phyloP scores from a whole-genome alignment of 2,797 vertebrate species.

The Gobio occitaniae region DNA sequence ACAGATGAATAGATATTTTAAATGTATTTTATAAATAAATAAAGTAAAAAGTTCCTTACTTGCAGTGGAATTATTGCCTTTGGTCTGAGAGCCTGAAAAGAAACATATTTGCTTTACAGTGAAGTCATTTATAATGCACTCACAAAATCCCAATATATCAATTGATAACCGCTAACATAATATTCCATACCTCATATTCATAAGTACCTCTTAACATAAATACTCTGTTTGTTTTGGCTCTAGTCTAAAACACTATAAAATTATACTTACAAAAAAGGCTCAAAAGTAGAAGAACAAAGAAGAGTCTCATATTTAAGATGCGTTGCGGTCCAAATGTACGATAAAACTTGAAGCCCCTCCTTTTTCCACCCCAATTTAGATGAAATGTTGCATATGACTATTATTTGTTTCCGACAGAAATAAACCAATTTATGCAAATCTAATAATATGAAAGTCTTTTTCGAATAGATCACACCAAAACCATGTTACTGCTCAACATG shows the following conservation, averaged over 20 bases:
- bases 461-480: neutral
- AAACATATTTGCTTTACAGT: neutral
- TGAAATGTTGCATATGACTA: neutral
- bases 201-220: neutral
- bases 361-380: neutral
- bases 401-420: neutral
- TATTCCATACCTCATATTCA: neutral
- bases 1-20: neutral
- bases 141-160: neutral
- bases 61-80: neutral
- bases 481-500: neutral
- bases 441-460: neutral
- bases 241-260: neutral
- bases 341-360: neutral
- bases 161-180: no score
- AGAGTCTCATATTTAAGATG: conserved; percentile 9
- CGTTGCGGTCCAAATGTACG: neutral
- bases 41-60: neutral
- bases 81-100: neutral
- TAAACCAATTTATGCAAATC: neutral
- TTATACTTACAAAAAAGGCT: conserved; percentile 12
- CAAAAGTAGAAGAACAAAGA: neutral
- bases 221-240: neutral
- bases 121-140: neutral
- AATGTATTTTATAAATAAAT: no score